phyloP scores from a whole-genome alignment of 1,140 invertebrate genomes.

The Scaptomyza graminum region DNA sequence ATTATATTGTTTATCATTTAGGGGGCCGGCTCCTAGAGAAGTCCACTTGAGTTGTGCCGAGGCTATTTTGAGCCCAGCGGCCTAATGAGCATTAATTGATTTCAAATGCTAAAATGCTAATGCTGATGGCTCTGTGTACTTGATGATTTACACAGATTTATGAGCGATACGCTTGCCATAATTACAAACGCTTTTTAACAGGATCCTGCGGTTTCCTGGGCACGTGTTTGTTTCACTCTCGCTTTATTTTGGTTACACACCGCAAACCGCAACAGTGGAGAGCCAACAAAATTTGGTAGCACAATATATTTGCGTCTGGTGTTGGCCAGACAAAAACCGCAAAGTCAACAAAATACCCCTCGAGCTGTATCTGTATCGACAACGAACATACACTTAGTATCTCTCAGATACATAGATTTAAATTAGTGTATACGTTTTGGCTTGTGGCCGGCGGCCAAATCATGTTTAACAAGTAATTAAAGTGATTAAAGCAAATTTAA shows the following conservation, averaged over 20 bases:
- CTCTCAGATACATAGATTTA: too few species aligned
- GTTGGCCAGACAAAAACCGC: slow-evolving; percentile 64
- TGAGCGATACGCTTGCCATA: too few species aligned
- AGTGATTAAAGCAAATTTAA: slow-evolving; percentile 78
- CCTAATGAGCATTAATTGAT: slow-evolving; percentile 76
- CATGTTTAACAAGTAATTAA: slow-evolving; percentile 79
- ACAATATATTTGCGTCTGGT: slow-evolving; percentile 37
- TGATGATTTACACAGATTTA: slow-evolving; percentile 38
- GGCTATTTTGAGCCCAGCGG: slow-evolving; percentile 21
- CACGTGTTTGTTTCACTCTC: slow-evolving; percentile 50
- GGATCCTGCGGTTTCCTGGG: slow-evolving; percentile 70
- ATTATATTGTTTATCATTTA: slow-evolving; percentile 59
- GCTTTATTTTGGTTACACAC: slow-evolving; percentile 15
- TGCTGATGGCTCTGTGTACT: slow-evolving; percentile 13
- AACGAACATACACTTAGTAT: background rate
- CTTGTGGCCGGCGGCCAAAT: slow-evolving; percentile 58
- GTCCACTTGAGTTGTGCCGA: slow-evolving; percentile 42
- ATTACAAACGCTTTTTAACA: slow-evolving; percentile 27
- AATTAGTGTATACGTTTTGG: slow-evolving; percentile 14
- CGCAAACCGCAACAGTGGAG: slow-evolving; percentile 24
- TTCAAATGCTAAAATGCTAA: slow-evolving; percentile 19
- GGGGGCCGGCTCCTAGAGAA: slow-evolving; percentile 8
- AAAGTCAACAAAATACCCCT: slow-evolving; percentile 66
- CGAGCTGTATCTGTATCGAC: background rate
- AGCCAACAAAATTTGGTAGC: slow-evolving; percentile 13